These are phyloP conservation scores for Suricata suricatta DNA, from an alignment of 2,113 vertebrate genomes.

Conservation along the genomic window DNA sequence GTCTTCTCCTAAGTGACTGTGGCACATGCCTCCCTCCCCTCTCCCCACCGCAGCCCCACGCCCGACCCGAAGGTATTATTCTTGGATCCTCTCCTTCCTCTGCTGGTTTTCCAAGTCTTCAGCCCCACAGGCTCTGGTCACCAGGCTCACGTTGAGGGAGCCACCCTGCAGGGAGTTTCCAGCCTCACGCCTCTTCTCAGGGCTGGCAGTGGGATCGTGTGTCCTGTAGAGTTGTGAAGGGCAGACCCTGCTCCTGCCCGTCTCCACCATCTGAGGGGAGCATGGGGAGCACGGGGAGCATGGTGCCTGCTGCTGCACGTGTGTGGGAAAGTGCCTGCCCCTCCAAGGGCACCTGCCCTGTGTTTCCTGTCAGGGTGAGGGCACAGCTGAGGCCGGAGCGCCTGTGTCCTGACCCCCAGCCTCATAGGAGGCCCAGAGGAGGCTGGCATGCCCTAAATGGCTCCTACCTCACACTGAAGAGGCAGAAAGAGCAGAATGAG, in stretches of 20 bases:
- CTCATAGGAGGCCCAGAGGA: not conserved
- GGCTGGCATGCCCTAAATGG: too few species aligned
- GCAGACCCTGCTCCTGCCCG: accelerated
- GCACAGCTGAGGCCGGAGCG: not conserved
- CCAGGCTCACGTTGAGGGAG: not conserved
- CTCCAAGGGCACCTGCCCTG: not conserved
- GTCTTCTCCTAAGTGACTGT: not conserved
- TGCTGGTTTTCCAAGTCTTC: not conserved
- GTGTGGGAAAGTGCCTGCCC: not conserved
- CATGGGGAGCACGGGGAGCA: too few species aligned
- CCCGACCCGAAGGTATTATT: not conserved
- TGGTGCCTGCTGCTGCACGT: not conserved
- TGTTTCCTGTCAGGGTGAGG: not conserved
- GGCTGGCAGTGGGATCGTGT: not conserved
- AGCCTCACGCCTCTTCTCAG: not conserved
- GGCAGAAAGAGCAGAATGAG: not conserved
- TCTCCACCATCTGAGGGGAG: not conserved
- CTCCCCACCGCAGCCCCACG: accelerated
- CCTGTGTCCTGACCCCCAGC: not conserved
- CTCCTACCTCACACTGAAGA: not conserved
- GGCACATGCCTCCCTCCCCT: not conserved
- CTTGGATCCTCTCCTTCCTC: not conserved
- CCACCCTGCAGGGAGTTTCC: not conserved
- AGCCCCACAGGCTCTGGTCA: not conserved
- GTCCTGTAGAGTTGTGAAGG: accelerated